phyloP scores from a whole-genome alignment of 2,797 vertebrate genomes.

The Esox lucius region DNA sequence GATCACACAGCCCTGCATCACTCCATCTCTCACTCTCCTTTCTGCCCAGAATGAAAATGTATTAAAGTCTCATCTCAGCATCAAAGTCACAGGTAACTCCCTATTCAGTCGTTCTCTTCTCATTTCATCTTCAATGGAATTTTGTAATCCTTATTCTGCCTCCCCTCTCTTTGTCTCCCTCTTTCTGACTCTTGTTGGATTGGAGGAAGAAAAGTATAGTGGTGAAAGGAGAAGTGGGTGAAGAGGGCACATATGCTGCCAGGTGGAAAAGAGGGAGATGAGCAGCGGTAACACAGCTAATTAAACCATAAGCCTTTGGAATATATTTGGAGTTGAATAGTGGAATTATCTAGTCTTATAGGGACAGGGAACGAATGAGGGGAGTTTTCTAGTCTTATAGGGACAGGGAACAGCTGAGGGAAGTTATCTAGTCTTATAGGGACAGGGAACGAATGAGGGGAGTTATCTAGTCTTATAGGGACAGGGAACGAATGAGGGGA shows the following conservation, averaged over 20 bases:
- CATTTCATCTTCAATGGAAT: conserved; percentile 24
- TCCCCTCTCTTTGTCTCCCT: not conserved
- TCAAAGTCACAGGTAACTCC: conserved; percentile 1
- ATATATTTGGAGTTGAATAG: not conserved
- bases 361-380: conserved; percentile 1
- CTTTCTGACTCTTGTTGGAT: not conserved
- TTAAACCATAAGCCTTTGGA: conserved; percentile 16
- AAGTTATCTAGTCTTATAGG: too few relatives aligned
- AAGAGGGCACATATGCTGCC: not conserved
- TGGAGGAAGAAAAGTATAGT: not conserved
- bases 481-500: too few relatives aligned
- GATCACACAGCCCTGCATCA: not conserved
- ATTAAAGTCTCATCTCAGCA: not conserved
- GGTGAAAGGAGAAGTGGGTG: conserved; percentile 2
- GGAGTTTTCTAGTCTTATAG: not conserved
- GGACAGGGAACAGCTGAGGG: not conserved
- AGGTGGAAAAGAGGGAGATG: not conserved
- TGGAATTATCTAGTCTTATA: conserved; percentile 3
- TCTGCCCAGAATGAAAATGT: not conserved
- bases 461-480: too few relatives aligned
- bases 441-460: too few relatives aligned
- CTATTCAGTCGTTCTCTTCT: conserved; percentile 15
- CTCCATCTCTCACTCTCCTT: not conserved
- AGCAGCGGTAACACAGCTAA: conserved; percentile 5
- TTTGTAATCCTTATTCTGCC: not conserved